A percentile compares a stretch with the other conserved stretches of the same genome.
These are phyloP conservation scores for Apocrypta bakeri DNA, from an alignment of 1,140 invertebrate genomes.

Conservation along the genomic window DNA sequence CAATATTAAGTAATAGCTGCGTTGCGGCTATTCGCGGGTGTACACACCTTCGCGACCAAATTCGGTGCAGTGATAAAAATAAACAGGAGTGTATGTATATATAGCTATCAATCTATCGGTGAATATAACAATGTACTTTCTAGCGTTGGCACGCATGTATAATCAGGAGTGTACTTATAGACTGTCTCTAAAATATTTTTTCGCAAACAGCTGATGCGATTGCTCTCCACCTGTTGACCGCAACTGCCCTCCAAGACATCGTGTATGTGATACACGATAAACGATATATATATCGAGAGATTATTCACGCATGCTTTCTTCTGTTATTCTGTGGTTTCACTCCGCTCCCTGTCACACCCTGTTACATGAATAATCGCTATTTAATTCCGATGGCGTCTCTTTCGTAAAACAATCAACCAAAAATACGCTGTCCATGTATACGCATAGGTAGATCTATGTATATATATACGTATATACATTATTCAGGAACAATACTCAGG, in stretches of 20 bases:
- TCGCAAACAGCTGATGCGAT: not conserved
- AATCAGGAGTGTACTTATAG: too few species aligned
- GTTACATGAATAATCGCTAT: not conserved
- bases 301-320: slow-evolving; percentile 9
- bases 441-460: too few species aligned
- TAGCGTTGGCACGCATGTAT: not conserved
- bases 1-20: not conserved
- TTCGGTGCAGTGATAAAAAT: not conserved
- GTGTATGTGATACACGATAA: not conserved
- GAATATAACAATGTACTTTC: not conserved
- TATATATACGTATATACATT: too few species aligned
- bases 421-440: slow-evolving; percentile 30
- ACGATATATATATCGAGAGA: not conserved
- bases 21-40: not conserved
- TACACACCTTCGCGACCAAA: not conserved
- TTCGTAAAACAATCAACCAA: slow-evolving; percentile 52
- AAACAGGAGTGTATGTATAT: not conserved
- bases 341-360: slow-evolving; percentile 50
- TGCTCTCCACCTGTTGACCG: not conserved
- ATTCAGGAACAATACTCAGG: slow-evolving; percentile 50
- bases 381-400: slow-evolving; percentile 30
- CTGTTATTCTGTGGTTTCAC: slow-evolving; percentile 47
- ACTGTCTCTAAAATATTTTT: not conserved
- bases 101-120: not conserved
- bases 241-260: not conserved